Base-by-base conservation (phyloP, 2,797 vertebrate species). In the Oophaga sylvatica region DNA sequence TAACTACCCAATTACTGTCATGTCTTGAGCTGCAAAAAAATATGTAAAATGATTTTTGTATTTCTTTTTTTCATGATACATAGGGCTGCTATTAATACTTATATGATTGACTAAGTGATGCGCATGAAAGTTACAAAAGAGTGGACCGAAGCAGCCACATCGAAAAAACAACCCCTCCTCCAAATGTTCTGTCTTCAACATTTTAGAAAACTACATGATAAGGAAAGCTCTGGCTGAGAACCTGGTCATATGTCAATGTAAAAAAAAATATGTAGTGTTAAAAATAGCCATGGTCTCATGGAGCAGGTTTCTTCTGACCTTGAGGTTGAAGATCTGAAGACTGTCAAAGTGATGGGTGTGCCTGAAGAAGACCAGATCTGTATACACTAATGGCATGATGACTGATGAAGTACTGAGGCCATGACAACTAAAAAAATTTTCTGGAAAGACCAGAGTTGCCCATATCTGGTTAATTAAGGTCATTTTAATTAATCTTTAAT, bases 341-440 rank as follows among this genome's bases (percentile, higher is more conserved):
- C 67, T 31, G 71, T 83, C 81, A 71, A 31, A 57, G 65, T 22
- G 11, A 59, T 60, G 67, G 81, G 31, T 59, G 29, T 11, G 81
- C 81, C 53, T 73, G 81, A 71, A 29, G 53, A 53, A 83, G 31
- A 35, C 26, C 67, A 83, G 81, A 83, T 68, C 53, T 71, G 45
- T 68, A 31, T 22, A 17, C 2, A 31, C 45, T 57, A 65, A 53
- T 53, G 48, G 48, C 8, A 29, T 6, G 13, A 26, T 57, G 26
- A 83, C 9, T 53, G 41, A 53, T 26, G 45, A 67, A 56, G 26
- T 0, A 57, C 65, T 82, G n/a, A 3, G 17, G 63, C 48, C 41
- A 31, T 19, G 29, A 22, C 63, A 57, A 26, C 26, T 60, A 16
- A 59, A 9, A 41, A 29, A 26, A 31, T 15, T 56, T 26, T 79